Evolutionary conservation across 2,888 invertebrate species (phyloP), one percentile per base, ranked within the genome.

Genomic region (Apoderus coryli): DNA sequence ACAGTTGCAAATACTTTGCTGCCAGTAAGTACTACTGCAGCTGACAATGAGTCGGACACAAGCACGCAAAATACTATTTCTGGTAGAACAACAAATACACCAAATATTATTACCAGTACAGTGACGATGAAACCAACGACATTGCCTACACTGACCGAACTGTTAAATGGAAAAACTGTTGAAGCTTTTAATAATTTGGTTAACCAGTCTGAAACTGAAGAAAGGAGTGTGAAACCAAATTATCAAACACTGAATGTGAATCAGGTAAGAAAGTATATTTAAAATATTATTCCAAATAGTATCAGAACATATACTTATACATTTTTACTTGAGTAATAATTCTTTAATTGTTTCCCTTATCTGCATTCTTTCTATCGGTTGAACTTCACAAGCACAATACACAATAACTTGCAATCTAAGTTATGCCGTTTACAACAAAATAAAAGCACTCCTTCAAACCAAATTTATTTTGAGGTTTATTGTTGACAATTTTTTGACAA

Each of bases 81-180:
- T n/a, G 15, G 13, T 22, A 22, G 16, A 11, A 27, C 25, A n/a
- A 33, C 32, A 14, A 19, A 24, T 9, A 6, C 23, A 11, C 12
- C 19, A 29, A 16, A 19, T 6, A 31, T 34, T 32, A 36, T 34
- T 32, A 39, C 35, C 31, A 40, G 35, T 33, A 34, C 36, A 22
- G 30, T 32, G 16, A 31, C 33, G 27, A 37, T 22, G 25, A 31
- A 33, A 12, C 31, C 36, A 31, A 35, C 67, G 56, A 67, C 65
- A 60, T 57, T 68, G 56, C 67, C 68, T 52, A 63, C 64, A 54
- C 55, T 69, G 59, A 63, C 65, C 53, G 67, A 68, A 54, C 63
- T 70, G 57, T 59, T 70, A 59, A 65, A 66, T 58, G 67, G 65
- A 58, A 68, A 64, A 62, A 61, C 68, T 52, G 62, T 69, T 51